A percentile compares a stretch with the other conserved stretches of the same genome.
phyloP scores from a whole-genome alignment of 1,140 invertebrate genomes.

The Helicoverpa armigera region DNA sequence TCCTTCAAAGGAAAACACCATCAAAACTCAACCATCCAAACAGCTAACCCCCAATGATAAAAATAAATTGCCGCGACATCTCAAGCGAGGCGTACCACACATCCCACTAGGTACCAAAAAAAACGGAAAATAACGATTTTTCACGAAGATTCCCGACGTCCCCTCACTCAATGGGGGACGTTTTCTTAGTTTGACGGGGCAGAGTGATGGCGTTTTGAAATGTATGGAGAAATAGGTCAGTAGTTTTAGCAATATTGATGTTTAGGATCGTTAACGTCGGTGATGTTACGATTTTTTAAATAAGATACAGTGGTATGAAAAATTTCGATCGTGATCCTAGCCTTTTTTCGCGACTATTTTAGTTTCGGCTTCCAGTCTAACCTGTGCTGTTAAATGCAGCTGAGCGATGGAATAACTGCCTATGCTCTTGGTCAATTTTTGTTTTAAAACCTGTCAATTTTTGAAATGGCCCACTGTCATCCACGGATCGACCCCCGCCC shows the following conservation, averaged over 20 bases:
- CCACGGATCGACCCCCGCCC: too few relatives aligned
- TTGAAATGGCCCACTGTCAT: too few relatives aligned
- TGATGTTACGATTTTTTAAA: too few relatives aligned
- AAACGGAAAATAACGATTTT: constrained; percentile 63
- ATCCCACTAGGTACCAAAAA: constrained; percentile 54
- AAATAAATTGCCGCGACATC: constrained; percentile 46
- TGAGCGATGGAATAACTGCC: too few relatives aligned
- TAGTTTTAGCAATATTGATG: background rate
- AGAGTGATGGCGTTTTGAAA: background rate
- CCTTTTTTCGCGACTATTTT: too few relatives aligned
- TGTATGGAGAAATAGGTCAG: background rate
- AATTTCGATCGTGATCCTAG: too few relatives aligned
- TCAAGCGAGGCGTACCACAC: constrained; percentile 32
- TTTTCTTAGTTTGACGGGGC: constrained; percentile 26
- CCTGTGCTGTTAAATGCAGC: too few relatives aligned
- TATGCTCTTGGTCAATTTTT: too few relatives aligned
- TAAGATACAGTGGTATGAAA: too few relatives aligned
- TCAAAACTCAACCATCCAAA: background rate
- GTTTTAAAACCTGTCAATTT: too few relatives aligned
- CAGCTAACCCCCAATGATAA: constrained; percentile 10
- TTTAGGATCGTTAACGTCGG: too few relatives aligned
- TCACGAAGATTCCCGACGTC: constrained; percentile 56
- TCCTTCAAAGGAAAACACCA: background rate
- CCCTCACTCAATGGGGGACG: constrained; percentile 2
- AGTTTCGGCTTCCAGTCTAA: too few relatives aligned